Percentiles rank a stretch among this genome's conserved stretches.
Evolutionary conservation across 2,113 vertebrate genomes (phyloP).

Genomic region (Suricata suricatta): DNA sequence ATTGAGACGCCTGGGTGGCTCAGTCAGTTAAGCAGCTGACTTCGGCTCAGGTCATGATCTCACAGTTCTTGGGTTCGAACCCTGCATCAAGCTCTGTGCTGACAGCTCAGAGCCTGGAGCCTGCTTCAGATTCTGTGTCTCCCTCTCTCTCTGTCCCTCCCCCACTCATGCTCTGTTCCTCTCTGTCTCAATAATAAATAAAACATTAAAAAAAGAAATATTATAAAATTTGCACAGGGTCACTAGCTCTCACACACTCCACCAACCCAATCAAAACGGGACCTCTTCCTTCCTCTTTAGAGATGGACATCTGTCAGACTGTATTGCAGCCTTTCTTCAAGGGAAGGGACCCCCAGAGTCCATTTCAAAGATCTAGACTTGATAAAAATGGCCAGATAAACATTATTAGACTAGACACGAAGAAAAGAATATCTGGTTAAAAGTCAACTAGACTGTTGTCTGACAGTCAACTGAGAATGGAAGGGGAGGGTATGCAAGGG

Average conservation of each 20-base stretch:
- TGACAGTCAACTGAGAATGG: not conserved
- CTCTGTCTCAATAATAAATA: too few species aligned
- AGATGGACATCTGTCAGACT: not conserved
- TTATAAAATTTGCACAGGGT: not conserved
- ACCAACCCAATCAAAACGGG: not conserved
- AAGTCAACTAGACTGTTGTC: not conserved
- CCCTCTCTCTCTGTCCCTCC: too few species aligned
- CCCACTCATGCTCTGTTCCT: too few species aligned
- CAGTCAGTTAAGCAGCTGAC: too few species aligned
- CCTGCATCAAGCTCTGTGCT: too few species aligned
- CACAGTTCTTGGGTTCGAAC: too few species aligned
- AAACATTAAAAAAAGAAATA: not conserved
- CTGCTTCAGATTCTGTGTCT: too few species aligned
- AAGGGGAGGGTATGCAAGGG: rapidly evolving
- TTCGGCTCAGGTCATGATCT: too few species aligned
- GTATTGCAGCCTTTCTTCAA: not conserved
- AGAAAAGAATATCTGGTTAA: not conserved
- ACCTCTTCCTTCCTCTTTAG: not conserved
- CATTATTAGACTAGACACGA: not conserved
- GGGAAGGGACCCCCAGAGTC: not conserved
- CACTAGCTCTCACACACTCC: not conserved
- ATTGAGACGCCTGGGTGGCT: not conserved
- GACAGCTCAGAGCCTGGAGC: too few species aligned
- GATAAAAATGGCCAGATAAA: not conserved
- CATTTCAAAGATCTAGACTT: not conserved